A percentile compares a stretch with the other conserved stretches of the same genome.
phyloP scores from a whole-genome alignment of 1,140 invertebrate genomes.

The Lordiphosa mommai region DNA sequence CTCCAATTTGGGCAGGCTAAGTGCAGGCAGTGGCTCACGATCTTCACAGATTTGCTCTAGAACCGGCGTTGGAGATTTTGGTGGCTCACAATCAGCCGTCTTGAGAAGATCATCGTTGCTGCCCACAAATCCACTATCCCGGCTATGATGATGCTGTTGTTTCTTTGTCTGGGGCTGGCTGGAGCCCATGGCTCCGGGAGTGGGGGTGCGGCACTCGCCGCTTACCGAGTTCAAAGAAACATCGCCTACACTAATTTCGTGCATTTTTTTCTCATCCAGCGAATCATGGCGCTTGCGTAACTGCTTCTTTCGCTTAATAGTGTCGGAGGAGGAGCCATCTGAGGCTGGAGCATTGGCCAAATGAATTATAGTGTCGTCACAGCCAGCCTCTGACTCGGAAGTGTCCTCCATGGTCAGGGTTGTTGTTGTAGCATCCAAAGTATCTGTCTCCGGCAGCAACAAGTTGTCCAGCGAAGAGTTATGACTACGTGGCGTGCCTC shows the following conservation, averaged over 20 bases:
- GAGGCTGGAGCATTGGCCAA: constrained; percentile 80
- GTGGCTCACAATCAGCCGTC: constrained; percentile 81
- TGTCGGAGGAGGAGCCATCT: constrained; percentile 88
- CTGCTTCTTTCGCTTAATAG: constrained; percentile 90
- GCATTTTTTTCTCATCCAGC: constrained; percentile 80
- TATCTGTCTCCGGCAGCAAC: constrained; percentile 79
- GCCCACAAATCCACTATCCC: constrained; percentile 92
- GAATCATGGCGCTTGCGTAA: constrained; percentile 83
- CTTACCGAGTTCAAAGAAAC: constrained; percentile 11
- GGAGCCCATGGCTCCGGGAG: constrained; percentile 63
- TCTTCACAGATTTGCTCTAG: constrained; percentile 71
- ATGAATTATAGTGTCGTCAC: constrained; percentile 84
- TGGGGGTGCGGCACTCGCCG: constrained; percentile 81
- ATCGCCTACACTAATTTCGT: constrained; percentile 34
- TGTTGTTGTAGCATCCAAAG: constrained; percentile 80
- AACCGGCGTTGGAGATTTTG: constrained; percentile 58
- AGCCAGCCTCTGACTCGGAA: constrained; percentile 88
- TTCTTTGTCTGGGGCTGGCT: constrained; percentile 65
- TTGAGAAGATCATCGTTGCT: constrained; percentile 92
- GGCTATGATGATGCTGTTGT: constrained; percentile 84
- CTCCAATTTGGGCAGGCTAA: constrained; percentile 61
- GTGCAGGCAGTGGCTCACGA: constrained; percentile 57
- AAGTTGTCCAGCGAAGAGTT: constrained; percentile 90
- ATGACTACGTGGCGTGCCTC: constrained; percentile 89
- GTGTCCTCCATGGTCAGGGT: constrained; percentile 82